Percentiles rank a stretch among this genome's conserved stretches.
Conservation (phyloP, 2,113 vertebrate genomes). For the Danionella cerebrum region DNA sequence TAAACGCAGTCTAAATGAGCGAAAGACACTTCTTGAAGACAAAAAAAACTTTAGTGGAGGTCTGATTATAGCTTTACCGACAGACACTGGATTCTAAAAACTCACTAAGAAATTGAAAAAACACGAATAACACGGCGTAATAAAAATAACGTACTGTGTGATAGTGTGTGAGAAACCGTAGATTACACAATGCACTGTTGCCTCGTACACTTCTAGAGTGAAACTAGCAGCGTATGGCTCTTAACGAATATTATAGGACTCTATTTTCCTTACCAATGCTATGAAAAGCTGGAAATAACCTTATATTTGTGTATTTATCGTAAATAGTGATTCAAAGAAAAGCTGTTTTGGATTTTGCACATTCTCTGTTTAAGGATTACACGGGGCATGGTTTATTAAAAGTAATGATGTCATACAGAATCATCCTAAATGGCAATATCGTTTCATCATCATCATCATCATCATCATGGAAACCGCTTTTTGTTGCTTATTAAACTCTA, state of each 20-base stretch:
- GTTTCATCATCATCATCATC: not conserved
- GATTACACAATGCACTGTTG: conserved; percentile 12
- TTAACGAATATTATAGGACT: conserved; percentile 37
- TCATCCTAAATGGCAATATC: not conserved
- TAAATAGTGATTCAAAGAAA: conserved; percentile 38
- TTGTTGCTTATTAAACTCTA: not conserved
- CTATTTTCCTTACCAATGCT: conserved; percentile 45
- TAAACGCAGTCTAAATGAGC: not conserved
- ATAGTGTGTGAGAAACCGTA: not conserved
- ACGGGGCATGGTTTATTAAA: conserved; percentile 2
- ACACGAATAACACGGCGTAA: no score
- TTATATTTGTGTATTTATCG: conserved; percentile 56
- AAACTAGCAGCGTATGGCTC: conserved; percentile 21
- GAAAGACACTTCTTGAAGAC: not conserved
- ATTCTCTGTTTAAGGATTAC: not conserved
- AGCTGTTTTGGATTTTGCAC: not conserved
- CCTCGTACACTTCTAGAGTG: conserved; percentile 30
- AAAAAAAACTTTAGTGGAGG: not conserved
- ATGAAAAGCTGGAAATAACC: conserved; percentile 30
- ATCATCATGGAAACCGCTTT: no score
- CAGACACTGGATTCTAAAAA: not conserved
- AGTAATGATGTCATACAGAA: not conserved
- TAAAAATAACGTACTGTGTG: not conserved
- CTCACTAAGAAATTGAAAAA: no score
- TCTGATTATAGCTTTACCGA: not conserved